Evolutionary conservation across 1,140 invertebrate species (phyloP).

Genomic region (Lutraria rhynchaena): DNA sequence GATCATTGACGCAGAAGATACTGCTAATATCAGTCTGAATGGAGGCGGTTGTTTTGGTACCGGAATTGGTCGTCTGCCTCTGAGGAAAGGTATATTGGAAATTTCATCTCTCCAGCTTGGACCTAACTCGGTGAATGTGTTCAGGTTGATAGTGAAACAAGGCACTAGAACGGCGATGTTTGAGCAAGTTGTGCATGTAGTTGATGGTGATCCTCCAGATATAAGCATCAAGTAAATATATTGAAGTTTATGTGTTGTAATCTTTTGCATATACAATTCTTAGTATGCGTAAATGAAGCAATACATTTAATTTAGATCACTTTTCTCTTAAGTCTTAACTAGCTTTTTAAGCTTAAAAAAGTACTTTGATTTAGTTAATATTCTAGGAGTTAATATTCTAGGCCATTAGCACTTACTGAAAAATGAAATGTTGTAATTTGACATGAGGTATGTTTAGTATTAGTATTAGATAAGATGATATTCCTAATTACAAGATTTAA

Average conservation of each 20-base stretch:
- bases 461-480: too few species aligned
- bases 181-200: constrained; percentile 56
- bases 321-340: too few species aligned
- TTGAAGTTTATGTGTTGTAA: background rate
- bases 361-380: too few species aligned
- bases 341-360: too few species aligned
- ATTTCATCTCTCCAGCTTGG: constrained; percentile 48
- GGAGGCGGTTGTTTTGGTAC: constrained; percentile 61
- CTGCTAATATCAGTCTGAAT: background rate
- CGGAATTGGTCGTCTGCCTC: constrained; percentile 41
- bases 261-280: too few species aligned
- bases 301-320: too few species aligned
- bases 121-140: constrained; percentile 52
- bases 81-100: constrained; percentile 5
- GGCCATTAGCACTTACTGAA: too few species aligned
- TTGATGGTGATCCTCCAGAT: constrained; percentile 59
- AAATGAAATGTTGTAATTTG: too few species aligned
- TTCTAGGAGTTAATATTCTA: too few species aligned
- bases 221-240: constrained; percentile 56
- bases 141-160: constrained; percentile 49
- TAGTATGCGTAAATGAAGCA: too few species aligned
- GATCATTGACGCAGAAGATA: background rate
- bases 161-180: constrained; percentile 20
- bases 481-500: too few species aligned
- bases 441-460: too few species aligned